Percentiles rank a stretch among this genome's conserved stretches.
Conservation (phyloP, 1,140 invertebrate species). For the Campoletis sonorensis region DNA sequence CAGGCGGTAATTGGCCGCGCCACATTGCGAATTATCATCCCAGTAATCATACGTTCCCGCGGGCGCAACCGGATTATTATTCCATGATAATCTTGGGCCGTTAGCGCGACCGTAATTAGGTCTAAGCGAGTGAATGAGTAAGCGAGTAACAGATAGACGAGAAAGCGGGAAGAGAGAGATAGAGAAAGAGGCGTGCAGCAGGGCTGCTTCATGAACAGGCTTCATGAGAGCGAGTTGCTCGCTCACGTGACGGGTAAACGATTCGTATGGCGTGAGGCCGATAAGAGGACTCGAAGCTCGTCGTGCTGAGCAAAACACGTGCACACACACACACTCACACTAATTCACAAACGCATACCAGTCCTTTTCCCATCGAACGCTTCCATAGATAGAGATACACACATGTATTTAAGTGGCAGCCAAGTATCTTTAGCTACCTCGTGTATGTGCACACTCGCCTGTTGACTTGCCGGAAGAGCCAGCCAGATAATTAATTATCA, state of each 20-base stretch:
- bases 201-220: slow-evolving; percentile 14
- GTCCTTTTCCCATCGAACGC: not conserved
- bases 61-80: slow-evolving; percentile 40
- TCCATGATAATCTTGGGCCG: slow-evolving; percentile 51
- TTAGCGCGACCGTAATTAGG: slow-evolving; percentile 58
- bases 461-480: slow-evolving; percentile 36
- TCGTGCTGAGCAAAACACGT: slow-evolving; percentile 15
- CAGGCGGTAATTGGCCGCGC: slow-evolving; percentile 50
- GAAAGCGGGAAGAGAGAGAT: not conserved
- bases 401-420: not conserved
- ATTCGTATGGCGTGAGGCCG: slow-evolving; percentile 45
- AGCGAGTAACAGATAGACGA: not conserved
- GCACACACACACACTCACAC: not conserved
- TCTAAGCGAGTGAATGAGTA: slow-evolving; percentile 44
- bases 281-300: slow-evolving; percentile 37
- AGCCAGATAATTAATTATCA: slow-evolving; percentile 39
- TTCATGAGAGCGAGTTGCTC: slow-evolving; percentile 15
- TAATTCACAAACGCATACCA: too few species aligned
- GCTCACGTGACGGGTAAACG: slow-evolving; percentile 45
- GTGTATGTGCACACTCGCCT: slow-evolving; percentile 8
- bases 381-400: slow-evolving; percentile 3
- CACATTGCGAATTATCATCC: slow-evolving; percentile 50
- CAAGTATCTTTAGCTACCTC: not conserved
- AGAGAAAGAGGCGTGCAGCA: slow-evolving; percentile 16
- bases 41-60: slow-evolving; percentile 52